A percentile compares a stretch with the other conserved stretches of the same genome.
Evolutionary conservation across 2,113 vertebrate species (phyloP).

Genomic region (Psephotus haematonotus): DNA sequence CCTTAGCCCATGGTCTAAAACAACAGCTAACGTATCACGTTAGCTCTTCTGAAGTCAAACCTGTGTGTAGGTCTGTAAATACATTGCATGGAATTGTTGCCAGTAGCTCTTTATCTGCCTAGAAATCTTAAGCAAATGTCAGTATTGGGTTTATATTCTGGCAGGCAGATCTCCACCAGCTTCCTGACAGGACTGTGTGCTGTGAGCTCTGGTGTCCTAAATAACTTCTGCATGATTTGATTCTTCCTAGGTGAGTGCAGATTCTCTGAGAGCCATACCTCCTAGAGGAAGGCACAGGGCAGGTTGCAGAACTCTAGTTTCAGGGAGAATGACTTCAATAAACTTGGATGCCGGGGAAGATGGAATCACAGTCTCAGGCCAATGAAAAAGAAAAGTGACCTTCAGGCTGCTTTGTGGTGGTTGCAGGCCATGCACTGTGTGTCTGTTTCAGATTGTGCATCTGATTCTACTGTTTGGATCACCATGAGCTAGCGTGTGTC

Average conservation of each 20-base stretch:
- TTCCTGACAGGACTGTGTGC: neutral
- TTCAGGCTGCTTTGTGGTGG: neutral
- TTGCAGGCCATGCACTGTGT: neutral
- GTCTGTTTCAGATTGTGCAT: neutral
- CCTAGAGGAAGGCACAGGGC: neutral
- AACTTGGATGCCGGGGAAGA: neutral
- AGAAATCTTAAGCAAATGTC: neutral
- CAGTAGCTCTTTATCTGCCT: neutral
- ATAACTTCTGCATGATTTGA: neutral
- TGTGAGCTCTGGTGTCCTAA: neutral
- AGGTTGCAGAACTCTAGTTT: neutral
- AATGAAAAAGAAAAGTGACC: neutral
- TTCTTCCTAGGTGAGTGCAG: neutral
- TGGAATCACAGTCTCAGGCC: neutral
- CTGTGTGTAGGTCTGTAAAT: neutral
- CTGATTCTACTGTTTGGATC: rapidly evolving
- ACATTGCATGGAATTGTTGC: neutral
- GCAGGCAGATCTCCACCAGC: neutral
- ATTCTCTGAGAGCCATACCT: neutral
- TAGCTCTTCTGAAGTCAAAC: neutral
- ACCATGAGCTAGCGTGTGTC: rapidly evolving
- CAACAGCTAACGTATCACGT: neutral
- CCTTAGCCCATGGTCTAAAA: neutral
- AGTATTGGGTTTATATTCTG: neutral
- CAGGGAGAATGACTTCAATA: neutral